These are phyloP conservation scores for Pseudomyrmex cubaensis DNA, from an alignment of 1,140 invertebrate genomes.

Conservation along the genomic window DNA sequence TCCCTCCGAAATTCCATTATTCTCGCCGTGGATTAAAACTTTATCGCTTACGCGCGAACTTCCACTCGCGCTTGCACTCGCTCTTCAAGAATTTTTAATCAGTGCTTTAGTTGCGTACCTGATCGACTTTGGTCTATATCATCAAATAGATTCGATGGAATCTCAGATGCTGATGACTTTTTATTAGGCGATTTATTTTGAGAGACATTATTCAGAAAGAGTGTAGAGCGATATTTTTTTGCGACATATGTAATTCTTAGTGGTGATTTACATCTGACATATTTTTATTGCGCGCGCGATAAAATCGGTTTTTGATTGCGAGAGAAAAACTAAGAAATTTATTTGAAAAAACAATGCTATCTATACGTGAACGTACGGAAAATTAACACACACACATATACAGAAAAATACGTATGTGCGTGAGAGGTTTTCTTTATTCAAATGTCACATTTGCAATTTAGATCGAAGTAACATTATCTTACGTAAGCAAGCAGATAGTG, in stretches of 20 bases:
- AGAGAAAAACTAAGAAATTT: too few relatives aligned
- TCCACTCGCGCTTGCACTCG: slow-evolving; percentile 14
- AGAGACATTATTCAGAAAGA: background rate
- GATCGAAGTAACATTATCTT: slow-evolving; percentile 6
- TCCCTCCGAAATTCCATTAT: slow-evolving; percentile 40
- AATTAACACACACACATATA: background rate
- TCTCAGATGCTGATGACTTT: background rate
- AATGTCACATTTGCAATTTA: slow-evolving; percentile 24
- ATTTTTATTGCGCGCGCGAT: too few relatives aligned
- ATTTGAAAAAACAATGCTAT: too few relatives aligned
- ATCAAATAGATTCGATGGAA: background rate
- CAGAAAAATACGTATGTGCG: slow-evolving; percentile 3
- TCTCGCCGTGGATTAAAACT: slow-evolving; percentile 53
- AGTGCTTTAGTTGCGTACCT: background rate
- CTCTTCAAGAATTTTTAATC: slow-evolving; percentile 33
- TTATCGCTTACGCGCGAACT: slow-evolving; percentile 50
- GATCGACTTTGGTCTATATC: slow-evolving; percentile 7
- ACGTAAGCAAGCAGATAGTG: background rate
- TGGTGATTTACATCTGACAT: too few relatives aligned
- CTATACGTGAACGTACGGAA: background rate
- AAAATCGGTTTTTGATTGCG: too few relatives aligned
- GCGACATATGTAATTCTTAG: too few relatives aligned
- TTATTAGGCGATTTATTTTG: background rate
- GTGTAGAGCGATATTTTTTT: background rate
- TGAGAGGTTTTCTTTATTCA: slow-evolving; percentile 32